Base-by-base conservation (phyloP, 1,140 invertebrate genomes). In the Dendrolimus punctatus region DNA sequence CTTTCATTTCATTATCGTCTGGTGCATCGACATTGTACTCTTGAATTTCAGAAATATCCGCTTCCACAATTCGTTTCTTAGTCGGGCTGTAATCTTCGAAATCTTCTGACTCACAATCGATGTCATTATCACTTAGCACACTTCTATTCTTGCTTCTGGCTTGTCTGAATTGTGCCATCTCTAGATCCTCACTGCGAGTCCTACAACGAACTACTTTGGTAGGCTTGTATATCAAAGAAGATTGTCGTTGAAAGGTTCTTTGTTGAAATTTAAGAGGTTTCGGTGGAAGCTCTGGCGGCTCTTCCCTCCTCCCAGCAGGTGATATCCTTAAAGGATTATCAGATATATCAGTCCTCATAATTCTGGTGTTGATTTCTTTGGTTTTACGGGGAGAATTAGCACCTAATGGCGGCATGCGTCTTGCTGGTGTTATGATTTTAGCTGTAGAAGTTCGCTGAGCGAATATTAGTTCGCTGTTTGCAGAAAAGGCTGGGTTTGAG, bases 401-500 rank as follows among this genome's bases (percentile, higher is more conserved):
- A 10, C 81, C 85, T 48, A 86, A 70, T 8, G 76, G 87, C 23
- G 75, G 76, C 73, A 83, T 80, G 38, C 79, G 67, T 59, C 60
- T 55, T 40, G 76, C 64, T 6, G 77, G 82, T 23, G 78, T 62
- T 0, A 73, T 54, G 0, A 81, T 70, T 51, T 76, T 80, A 5
- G 82, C 77, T 6, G 80, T 57, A 37, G 83, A 82, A 73, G 76
- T 62, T 59, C 85, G 85, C 55, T 89, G 78, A 7, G 72, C 77
- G 64, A 86, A 87, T 8, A 86, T 76, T 46, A 90, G 91, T 68
- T 94, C 93, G 66, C 92, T 93, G 78, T 93, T 91, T 8, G 91
- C 89, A 71, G 92, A 93, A 65, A 94, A 94, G 0, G 93, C 93
- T 8, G 92, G 92, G 66, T 94, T 94, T 2, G 91, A 91, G 68